Percentiles rank a stretch among this genome's conserved stretches.
Evolutionary conservation across 1,140 invertebrate genomes (phyloP).

Genomic region (Ostrea edulis): DNA sequence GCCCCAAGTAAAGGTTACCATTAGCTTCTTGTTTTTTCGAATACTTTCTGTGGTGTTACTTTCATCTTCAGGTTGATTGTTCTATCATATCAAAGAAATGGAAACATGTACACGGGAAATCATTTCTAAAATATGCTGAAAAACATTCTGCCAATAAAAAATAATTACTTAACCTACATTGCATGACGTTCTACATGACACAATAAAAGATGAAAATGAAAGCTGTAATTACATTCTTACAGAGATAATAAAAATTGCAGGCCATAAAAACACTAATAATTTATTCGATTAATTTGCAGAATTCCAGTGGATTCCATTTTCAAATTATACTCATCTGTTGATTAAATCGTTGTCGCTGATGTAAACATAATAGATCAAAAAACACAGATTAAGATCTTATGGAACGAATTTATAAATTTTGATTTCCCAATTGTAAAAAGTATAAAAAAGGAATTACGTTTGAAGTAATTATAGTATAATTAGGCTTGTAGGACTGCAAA

Average conservation of each 20-base stretch:
- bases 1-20: too few species aligned
- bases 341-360: slow-evolving; percentile 32
- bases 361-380: slow-evolving; percentile 39
- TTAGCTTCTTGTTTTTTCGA: too few species aligned
- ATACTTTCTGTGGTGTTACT: background rate
- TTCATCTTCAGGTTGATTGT: background rate
- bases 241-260: slow-evolving; percentile 26
- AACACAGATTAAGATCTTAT: slow-evolving; percentile 35
- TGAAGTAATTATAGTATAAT: slow-evolving; percentile 38
- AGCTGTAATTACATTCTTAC: slow-evolving; percentile 33
- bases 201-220: slow-evolving; percentile 36
- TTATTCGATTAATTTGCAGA: slow-evolving; percentile 39
- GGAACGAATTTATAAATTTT: slow-evolving; percentile 38
- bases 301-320: slow-evolving; percentile 32
- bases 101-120: background rate
- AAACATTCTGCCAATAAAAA: slow-evolving; percentile 9
- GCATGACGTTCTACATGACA: slow-evolving; percentile 8
- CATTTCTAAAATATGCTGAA: background rate
- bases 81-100: background rate
- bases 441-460: slow-evolving; percentile 22
- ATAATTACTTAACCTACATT: slow-evolving; percentile 29
- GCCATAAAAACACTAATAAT: slow-evolving; percentile 38
- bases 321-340: slow-evolving; percentile 37
- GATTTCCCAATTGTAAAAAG: slow-evolving; percentile 39
- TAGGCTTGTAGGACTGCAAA: slow-evolving; percentile 28